phyloP scores from a whole-genome alignment of 2,113 vertebrate species.

The Conger conger region DNA sequence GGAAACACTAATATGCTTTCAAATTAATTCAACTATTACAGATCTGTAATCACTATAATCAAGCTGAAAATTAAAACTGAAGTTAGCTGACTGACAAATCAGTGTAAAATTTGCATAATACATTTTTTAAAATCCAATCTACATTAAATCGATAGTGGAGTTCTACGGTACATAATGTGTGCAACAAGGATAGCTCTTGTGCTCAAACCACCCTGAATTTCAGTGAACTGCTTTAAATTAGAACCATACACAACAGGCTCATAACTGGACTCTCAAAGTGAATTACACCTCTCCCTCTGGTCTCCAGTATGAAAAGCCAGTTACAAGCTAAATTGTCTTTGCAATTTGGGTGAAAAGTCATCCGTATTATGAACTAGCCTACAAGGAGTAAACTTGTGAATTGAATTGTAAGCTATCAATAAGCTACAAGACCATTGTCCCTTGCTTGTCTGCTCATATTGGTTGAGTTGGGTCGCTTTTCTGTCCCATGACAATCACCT shows the following conservation, averaged over 20 bases:
- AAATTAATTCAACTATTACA: not conserved
- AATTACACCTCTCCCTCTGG: not conserved
- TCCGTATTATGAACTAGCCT: no score
- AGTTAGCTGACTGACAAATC: not conserved
- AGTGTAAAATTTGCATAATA: not conserved
- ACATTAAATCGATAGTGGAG: not conserved
- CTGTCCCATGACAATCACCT: slow-evolving; percentile 67
- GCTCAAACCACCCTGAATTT: not conserved
- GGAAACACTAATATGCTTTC: not conserved
- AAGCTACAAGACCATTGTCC: not conserved
- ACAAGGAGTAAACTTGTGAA: no score
- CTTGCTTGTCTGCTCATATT: not conserved
- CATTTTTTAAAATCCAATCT: not conserved
- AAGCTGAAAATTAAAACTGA: not conserved
- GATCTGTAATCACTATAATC: not conserved
- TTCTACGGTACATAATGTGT: no score
- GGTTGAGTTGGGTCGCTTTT: not conserved
- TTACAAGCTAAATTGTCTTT: no score
- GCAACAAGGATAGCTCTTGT: no score
- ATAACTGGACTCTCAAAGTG: not conserved
- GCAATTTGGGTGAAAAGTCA: no score
- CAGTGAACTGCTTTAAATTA: not conserved
- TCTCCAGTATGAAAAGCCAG: not conserved
- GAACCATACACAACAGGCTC: not conserved
- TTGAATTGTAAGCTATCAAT: not conserved